These are phyloP conservation scores for Hystrix brachyura DNA, from an alignment of 2,113 vertebrate genomes.

Conservation along the genomic window DNA sequence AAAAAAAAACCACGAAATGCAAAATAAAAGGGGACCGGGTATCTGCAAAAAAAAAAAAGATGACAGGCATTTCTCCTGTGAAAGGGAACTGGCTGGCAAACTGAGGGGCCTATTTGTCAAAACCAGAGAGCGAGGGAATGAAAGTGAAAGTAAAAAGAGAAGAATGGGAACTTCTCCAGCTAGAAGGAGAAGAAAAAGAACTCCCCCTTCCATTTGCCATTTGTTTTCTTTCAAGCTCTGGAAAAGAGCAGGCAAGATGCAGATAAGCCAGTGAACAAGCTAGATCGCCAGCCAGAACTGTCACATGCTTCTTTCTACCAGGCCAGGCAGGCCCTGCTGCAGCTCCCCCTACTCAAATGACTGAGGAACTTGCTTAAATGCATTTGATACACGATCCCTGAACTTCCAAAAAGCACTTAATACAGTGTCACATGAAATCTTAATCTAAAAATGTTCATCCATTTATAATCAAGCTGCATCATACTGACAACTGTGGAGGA, in stretches of 20 bases:
- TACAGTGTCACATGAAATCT: constrained; percentile 81
- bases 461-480: constrained; percentile 76
- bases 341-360: constrained; percentile 64
- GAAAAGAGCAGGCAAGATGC: not conserved
- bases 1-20: not conserved
- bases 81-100: not conserved
- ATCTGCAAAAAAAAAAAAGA: constrained; percentile 34
- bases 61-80: not conserved
- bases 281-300: not conserved
- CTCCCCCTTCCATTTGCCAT: not conserved
- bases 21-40: constrained; percentile 20
- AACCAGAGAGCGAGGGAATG: not conserved
- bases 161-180: not conserved
- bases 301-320: not conserved
- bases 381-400: constrained; percentile 71
- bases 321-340: not conserved
- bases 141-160: not conserved
- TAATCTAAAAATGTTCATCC: constrained; percentile 80
- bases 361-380: constrained; percentile 73
- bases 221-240: constrained; percentile 46
- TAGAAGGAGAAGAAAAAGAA: not conserved
- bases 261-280: not conserved
- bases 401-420: constrained; percentile 82
- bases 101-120: not conserved
- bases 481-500: constrained; percentile 32